Conservation (phyloP, 2,797 vertebrate genomes). For the Hemibagrus guttatus region DNA sequence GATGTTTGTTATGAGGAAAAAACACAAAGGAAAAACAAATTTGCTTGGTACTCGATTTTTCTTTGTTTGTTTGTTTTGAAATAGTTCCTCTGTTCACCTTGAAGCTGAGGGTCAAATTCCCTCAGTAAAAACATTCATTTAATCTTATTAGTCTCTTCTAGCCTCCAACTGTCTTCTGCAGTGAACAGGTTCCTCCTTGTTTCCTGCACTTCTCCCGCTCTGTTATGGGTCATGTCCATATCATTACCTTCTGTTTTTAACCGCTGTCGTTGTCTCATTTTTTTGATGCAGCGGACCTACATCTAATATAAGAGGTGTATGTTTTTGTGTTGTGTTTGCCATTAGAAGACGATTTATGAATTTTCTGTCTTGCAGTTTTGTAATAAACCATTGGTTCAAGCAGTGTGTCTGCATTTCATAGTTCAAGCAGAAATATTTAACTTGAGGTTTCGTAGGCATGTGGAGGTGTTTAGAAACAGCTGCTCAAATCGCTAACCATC, state of each 20-base stretch:
- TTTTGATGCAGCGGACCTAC: slow-evolving; percentile 58
- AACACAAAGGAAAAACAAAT: neutral
- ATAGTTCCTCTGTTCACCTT: slow-evolving; percentile 35
- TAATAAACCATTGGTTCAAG: slow-evolving; percentile 74
- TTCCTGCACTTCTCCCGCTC: slow-evolving; percentile 27
- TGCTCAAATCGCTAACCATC: neutral
- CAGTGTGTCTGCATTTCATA: slow-evolving; percentile 40
- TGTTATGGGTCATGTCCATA: slow-evolving; percentile 40
- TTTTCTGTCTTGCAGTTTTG: slow-evolving; percentile 73
- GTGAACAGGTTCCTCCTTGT: slow-evolving; percentile 30
- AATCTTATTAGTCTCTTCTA: slow-evolving; percentile 29
- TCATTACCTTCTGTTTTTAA: slow-evolving; percentile 53
- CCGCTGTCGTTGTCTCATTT: slow-evolving; percentile 54
- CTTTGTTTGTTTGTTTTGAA: slow-evolving; percentile 44
- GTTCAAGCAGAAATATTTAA: neutral
- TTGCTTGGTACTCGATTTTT: slow-evolving; percentile 46
- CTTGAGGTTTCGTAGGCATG: neutral
- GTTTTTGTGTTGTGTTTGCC: slow-evolving; percentile 77
- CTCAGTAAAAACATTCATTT: slow-evolving; percentile 26
- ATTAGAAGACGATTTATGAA: slow-evolving; percentile 72
- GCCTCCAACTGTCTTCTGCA: slow-evolving; percentile 28
- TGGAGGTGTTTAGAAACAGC: neutral
- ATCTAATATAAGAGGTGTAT: slow-evolving; percentile 63
- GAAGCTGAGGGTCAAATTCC: slow-evolving; percentile 20
- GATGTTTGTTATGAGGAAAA: slow-evolving; percentile 31